These are phyloP conservation scores for Fabriciana adippe DNA, from an alignment of 2,888 invertebrate genomes.

Conservation along the genomic window DNA sequence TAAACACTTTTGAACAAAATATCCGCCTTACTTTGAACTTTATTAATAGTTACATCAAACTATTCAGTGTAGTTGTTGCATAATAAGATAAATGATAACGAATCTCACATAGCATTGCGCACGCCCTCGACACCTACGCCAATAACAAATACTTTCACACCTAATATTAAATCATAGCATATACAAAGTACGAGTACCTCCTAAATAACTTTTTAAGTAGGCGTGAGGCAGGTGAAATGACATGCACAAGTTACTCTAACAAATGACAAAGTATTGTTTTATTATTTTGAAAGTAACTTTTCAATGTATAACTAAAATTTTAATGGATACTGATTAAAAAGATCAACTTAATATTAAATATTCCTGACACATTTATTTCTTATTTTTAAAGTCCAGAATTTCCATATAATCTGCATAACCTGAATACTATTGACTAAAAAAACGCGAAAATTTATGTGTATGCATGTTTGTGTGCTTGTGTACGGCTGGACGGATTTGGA, in stretches of 20 bases:
- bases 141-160: conserved; percentile 63
- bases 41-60: conserved; percentile 6
- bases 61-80: conserved; percentile 26
- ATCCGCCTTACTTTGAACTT: neutral
- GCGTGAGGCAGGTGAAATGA: conserved; percentile 24
- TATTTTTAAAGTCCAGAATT: too few relatives aligned
- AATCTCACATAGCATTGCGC: conserved; percentile 41
- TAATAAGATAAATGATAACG: conserved; percentile 30
- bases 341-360: too few relatives aligned
- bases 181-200: conserved; percentile 24
- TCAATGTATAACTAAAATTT: too few relatives aligned
- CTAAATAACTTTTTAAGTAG: conserved; percentile 1
- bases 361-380: too few relatives aligned
- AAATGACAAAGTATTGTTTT: neutral
- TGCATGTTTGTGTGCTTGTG: too few relatives aligned
- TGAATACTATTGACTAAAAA: too few relatives aligned
- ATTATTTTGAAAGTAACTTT: too few relatives aligned
- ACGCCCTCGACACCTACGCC: conserved; percentile 61
- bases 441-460: too few relatives aligned
- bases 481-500: too few relatives aligned
- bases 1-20: too few relatives aligned
- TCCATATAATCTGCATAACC: too few relatives aligned
- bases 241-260: neutral
- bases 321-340: too few relatives aligned
- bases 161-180: conserved; percentile 45